Percentiles rank a stretch among this genome's conserved stretches.
Evolutionary conservation across 2,797 vertebrate genomes (phyloP).

Genomic region (Zenarchopterus dispar): DNA sequence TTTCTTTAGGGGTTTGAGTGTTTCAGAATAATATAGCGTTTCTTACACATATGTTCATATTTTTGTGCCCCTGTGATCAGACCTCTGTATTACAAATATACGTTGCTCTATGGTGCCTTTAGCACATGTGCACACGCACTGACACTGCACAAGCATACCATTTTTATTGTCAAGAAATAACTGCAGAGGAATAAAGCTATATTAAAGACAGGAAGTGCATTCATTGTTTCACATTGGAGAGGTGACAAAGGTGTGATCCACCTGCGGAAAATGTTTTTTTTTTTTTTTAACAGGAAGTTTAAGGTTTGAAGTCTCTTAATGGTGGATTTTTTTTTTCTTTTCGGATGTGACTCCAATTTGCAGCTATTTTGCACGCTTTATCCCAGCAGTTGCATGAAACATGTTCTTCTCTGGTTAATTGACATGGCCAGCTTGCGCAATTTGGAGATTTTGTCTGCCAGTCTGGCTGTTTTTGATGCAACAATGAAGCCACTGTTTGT

Average conservation of each 20-base stretch:
- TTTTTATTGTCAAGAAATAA: no score
- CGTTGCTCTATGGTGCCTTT: background rate
- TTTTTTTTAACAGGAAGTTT: background rate
- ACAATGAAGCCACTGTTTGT: conserved; percentile 32
- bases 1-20: conserved; percentile 19
- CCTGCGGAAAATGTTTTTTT: background rate
- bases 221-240: no score
- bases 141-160: no score
- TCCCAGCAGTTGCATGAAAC: conserved; percentile 42
- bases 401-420: conserved; percentile 18
- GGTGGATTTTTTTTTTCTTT: background rate
- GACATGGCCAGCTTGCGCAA: conserved; percentile 5
- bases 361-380: conserved; percentile 18
- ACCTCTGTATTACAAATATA: background rate
- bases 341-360: conserved; percentile 10
- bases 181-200: no score
- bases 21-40: conserved; percentile 3
- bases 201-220: background rate
- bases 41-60: background rate
- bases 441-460: conserved; percentile 30
- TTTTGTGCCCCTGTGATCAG: background rate
- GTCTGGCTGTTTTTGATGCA: conserved; percentile 16
- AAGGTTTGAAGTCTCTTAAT: background rate
- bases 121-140: background rate
- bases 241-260: no score